These are phyloP conservation scores for Dysidea cf. avara DNA, from an alignment of 37 sponge, comb jelly and placozoan genomes.

Conservation along the genomic window DNA sequence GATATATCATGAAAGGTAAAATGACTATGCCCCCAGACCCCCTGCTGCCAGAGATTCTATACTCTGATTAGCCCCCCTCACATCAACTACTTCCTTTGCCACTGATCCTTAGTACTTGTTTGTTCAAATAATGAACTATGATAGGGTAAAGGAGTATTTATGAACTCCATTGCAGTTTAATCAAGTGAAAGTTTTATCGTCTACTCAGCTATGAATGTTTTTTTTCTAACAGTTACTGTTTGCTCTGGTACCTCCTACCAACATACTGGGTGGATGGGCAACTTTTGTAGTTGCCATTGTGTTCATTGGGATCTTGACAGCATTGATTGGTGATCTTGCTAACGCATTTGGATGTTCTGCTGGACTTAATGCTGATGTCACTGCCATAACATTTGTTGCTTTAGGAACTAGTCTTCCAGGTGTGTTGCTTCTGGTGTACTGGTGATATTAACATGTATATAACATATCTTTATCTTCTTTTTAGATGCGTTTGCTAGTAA, in stretches of 20 bases:
- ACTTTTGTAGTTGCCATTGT: constrained; percentile 50
- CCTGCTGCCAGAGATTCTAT: no score
- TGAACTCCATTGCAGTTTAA: no score
- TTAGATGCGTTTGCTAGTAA: constrained; percentile 64
- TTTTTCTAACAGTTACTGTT: not conserved
- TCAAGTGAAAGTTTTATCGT: not conserved
- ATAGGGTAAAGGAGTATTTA: no score
- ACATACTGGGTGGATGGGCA: constrained; percentile 41
- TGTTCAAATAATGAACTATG: no score
- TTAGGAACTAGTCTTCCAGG: constrained; percentile 65
- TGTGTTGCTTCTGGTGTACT: no score
- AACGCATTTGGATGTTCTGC: constrained; percentile 45
- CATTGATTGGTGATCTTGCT: constrained; percentile 54
- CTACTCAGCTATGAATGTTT: no score
- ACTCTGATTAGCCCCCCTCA: no score
- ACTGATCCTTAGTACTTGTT: no score
- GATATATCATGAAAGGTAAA: no score
- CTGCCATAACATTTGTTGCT: constrained; percentile 73
- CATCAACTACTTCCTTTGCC: no score
- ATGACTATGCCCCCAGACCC: no score
- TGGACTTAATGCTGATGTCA: constrained; percentile 43
- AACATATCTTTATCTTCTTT: no score
- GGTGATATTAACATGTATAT: not conserved
- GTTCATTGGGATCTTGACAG: constrained; percentile 48
- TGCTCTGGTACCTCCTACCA: constrained; percentile 23